These are phyloP conservation scores for Cyclargus thomasi DNA, from an alignment of 1,140 invertebrate species.

Conservation along the genomic window DNA sequence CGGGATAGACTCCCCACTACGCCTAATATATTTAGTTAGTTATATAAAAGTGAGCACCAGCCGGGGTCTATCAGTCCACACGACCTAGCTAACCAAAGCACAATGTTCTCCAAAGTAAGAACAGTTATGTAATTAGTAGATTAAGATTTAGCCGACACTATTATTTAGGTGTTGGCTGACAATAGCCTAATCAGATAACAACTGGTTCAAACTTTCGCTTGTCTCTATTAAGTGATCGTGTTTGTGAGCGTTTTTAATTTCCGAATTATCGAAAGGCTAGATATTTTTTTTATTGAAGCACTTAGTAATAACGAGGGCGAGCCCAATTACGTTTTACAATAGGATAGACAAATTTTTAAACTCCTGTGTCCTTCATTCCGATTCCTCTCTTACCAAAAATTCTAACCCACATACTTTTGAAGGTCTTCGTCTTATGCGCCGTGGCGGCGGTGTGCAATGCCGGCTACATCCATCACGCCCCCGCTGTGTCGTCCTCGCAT, in stretches of 20 bases:
- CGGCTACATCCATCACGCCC: constrained; percentile 62
- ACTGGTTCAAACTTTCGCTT: constrained; percentile 8
- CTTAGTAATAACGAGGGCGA: no score
- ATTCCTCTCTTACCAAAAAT: no score
- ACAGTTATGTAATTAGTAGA: constrained; percentile 21
- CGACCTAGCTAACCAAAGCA: constrained; percentile 57
- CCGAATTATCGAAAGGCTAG: no score
- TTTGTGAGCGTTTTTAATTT: not conserved
- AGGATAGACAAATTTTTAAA: no score
- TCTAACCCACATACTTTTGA: constrained; percentile 9
- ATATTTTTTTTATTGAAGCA: no score
- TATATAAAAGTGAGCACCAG: constrained; percentile 69
- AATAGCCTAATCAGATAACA: not conserved
- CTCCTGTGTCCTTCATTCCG: no score
- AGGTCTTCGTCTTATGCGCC: constrained; percentile 49
- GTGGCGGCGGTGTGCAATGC: constrained; percentile 60
- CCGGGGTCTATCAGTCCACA: constrained; percentile 60
- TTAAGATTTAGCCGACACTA: not conserved
- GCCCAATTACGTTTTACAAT: no score
- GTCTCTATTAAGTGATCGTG: not conserved
- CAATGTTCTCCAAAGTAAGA: constrained; percentile 66
- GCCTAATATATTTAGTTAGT: constrained; percentile 64
- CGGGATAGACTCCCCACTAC: constrained; percentile 62
- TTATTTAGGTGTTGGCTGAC: not conserved
- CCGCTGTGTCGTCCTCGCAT: constrained; percentile 57